Conservation (phyloP, 2,113 vertebrate species). For the Ploceus nigricollis region DNA sequence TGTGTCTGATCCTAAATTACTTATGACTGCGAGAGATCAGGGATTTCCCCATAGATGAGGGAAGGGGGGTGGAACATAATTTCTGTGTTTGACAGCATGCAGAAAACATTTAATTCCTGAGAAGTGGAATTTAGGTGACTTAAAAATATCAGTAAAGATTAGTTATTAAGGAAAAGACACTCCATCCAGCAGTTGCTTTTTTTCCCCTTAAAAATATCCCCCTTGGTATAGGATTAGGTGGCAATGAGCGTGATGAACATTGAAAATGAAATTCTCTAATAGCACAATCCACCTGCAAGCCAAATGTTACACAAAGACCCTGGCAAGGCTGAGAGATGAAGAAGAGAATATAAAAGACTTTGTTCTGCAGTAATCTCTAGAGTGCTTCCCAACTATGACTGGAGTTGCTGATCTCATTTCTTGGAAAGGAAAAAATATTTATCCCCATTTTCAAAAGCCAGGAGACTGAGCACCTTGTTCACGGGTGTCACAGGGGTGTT, state of each 20-base stretch:
- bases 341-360: not conserved
- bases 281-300: constrained; percentile 27
- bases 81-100: constrained; percentile 3
- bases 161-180: not conserved
- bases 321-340: constrained; percentile 22
- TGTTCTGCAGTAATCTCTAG: not conserved
- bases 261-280: constrained; percentile 40
- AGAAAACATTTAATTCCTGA: not conserved
- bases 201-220: not conserved
- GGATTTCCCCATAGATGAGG: constrained; percentile 43
- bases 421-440: not conserved
- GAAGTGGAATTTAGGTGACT: constrained; percentile 16
- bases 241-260: not conserved
- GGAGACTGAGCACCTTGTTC: not conserved
- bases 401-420: constrained; percentile 1
- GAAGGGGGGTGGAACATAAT: not conserved
- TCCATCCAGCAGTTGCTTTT: constrained; percentile 3
- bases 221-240: not conserved
- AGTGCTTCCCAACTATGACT: not conserved
- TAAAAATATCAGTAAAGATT: constrained; percentile 24
- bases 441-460: not conserved
- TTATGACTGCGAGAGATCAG: constrained; percentile 29
- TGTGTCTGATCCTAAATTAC: constrained; percentile 63
- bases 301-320: constrained; percentile 32
- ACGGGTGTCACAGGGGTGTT: not conserved